Evolutionary conservation across 2,797 vertebrate genomes (phyloP).

Genomic region (Falco naumanni): DNA sequence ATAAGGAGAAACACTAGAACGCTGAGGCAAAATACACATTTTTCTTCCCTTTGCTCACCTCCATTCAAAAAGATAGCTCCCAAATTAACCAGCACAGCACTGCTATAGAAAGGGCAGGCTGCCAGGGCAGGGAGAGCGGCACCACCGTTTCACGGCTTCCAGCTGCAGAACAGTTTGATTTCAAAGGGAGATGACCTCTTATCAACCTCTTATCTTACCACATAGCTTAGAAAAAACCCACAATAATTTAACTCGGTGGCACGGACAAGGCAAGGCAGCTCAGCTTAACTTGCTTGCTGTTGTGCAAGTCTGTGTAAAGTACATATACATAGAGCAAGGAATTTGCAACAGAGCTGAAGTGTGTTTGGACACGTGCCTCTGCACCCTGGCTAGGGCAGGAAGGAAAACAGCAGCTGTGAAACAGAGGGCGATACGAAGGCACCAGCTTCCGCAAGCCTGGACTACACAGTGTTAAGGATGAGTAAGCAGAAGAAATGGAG

Average conservation of each 20-base stretch:
- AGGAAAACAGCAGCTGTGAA: not conserved
- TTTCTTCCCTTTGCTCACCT: not conserved
- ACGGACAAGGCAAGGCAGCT: not conserved
- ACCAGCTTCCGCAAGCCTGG: not conserved
- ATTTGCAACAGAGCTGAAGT: not conserved
- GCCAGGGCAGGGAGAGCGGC: not conserved
- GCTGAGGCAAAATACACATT: accelerated
- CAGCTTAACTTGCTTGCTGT: not conserved
- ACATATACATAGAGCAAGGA: not conserved
- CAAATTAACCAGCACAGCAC: not conserved
- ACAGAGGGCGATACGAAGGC: not conserved
- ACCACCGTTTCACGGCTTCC: not conserved
- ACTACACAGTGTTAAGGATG: accelerated
- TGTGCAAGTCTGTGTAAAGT: not conserved
- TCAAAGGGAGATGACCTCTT: not conserved
- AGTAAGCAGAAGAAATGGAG: not conserved
- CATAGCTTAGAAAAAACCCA: not conserved
- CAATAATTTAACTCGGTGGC: not conserved
- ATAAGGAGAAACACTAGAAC: not conserved
- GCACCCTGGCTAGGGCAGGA: not conserved
- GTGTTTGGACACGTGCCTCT: not conserved
- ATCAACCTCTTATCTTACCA: not conserved
- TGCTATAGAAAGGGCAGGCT: not conserved
- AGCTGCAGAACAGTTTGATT: not conserved
- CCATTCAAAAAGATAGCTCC: not conserved